A percentile compares a stretch with the other conserved stretches of the same genome.
Conservation (phyloP, 2,888 invertebrate genomes). For the Lepidochitona cinerea region DNA sequence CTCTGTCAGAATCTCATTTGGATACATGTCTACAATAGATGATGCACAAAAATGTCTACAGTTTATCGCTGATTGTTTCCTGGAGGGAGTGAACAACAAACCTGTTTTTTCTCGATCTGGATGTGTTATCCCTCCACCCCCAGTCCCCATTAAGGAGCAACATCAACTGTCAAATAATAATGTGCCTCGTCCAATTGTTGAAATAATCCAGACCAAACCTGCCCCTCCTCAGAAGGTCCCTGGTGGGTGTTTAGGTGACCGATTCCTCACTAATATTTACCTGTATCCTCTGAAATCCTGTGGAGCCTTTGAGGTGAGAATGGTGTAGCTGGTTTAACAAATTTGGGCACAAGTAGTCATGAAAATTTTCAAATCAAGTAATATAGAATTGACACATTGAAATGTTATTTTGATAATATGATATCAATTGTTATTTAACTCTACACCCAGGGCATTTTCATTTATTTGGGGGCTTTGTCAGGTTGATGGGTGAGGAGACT, state of each 20-base stretch:
- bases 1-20: slow-evolving; percentile 91
- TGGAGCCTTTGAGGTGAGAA: slow-evolving; percentile 77
- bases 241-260: slow-evolving; percentile 21
- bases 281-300: slow-evolving; percentile 95
- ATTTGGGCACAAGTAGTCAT: too few species aligned
- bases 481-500: too few species aligned
- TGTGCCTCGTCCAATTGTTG: neutral
- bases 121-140: neutral
- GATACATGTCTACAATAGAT: slow-evolving; percentile 85
- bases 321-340: too few species aligned
- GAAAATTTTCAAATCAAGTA: too few species aligned
- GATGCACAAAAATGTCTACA: slow-evolving; percentile 81
- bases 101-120: neutral
- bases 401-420: too few species aligned
- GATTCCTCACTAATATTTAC: slow-evolving; percentile 73
- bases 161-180: neutral
- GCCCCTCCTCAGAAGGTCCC: neutral
- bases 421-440: too few species aligned
- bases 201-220: neutral
- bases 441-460: too few species aligned
- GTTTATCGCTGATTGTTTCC: slow-evolving; percentile 85
- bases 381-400: too few species aligned
- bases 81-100: slow-evolving; percentile 33
- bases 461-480: too few species aligned
- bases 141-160: neutral